These are phyloP conservation scores for Drosophila mimica DNA, from an alignment of 2,888 invertebrate genomes.

Conservation along the genomic window DNA sequence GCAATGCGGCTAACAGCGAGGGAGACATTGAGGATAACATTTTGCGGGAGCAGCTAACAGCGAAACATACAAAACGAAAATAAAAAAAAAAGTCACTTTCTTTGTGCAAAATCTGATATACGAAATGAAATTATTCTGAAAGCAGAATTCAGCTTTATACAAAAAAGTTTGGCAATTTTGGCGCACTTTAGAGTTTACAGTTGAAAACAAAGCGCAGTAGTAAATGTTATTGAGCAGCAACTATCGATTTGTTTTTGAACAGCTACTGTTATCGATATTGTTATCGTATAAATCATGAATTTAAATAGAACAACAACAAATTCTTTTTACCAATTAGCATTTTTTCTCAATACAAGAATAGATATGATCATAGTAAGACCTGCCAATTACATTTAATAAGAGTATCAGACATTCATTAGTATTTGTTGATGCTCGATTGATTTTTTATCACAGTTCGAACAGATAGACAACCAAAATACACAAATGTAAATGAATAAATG, in stretches of 20 bases:
- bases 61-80: background rate
- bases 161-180: background rate
- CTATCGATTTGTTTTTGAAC: constrained; percentile 4
- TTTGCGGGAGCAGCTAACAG: background rate
- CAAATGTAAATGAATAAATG: background rate
- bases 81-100: background rate
- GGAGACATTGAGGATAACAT: background rate
- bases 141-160: background rate
- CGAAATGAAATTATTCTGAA: background rate
- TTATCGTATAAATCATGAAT: constrained; percentile 9
- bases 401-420: constrained; percentile 5
- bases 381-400: background rate
- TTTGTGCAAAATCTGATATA: background rate
- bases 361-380: background rate
- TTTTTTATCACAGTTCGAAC: background rate
- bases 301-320: constrained; percentile 14
- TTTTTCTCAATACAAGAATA: background rate
- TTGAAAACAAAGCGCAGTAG: background rate
- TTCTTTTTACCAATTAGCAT: background rate
- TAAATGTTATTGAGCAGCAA: background rate
- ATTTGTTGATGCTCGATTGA: background rate
- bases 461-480: background rate
- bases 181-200: background rate
- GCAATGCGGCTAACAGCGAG: background rate
- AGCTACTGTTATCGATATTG: background rate